Evolutionary conservation across 2,113 vertebrate species (phyloP).

Genomic region (Rhombomys opimus): DNA sequence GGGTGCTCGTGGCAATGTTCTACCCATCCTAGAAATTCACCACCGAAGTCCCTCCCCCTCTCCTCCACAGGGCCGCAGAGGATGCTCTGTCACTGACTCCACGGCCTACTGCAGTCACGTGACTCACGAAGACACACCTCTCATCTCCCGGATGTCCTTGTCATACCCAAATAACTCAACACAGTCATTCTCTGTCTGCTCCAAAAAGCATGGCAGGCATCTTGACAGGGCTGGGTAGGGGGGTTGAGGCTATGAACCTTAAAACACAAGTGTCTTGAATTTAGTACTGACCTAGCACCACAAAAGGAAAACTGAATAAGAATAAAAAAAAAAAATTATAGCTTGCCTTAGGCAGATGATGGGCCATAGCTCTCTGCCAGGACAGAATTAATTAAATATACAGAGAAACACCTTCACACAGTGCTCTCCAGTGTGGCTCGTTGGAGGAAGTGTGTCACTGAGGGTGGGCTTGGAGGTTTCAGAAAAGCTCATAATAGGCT

Average conservation of each 20-base stretch:
- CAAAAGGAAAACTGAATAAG: neutral
- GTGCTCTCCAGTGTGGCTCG: neutral
- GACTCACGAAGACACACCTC: neutral
- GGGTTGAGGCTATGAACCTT: neutral
- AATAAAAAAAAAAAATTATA: no score
- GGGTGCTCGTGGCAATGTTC: no score
- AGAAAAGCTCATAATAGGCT: neutral
- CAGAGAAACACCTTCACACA: no score
- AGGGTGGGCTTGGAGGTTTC: neutral
- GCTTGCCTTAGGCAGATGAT: no score
- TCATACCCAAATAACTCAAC: neutral
- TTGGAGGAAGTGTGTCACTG: neutral
- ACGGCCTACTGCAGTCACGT: neutral
- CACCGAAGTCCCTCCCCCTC: neutral
- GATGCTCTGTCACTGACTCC: neutral
- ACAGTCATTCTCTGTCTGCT: neutral
- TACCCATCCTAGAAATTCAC: neutral
- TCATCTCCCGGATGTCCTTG: neutral
- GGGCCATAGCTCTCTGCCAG: no score
- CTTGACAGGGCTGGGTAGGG: neutral
- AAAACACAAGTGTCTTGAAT: conserved; percentile 26
- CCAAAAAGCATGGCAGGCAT: neutral
- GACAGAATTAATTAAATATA: no score
- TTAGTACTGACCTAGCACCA: neutral
- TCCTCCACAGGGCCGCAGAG: neutral